These are phyloP conservation scores for Meiosimyza platycephala DNA, from an alignment of 2,888 invertebrate genomes.

Conservation along the genomic window DNA sequence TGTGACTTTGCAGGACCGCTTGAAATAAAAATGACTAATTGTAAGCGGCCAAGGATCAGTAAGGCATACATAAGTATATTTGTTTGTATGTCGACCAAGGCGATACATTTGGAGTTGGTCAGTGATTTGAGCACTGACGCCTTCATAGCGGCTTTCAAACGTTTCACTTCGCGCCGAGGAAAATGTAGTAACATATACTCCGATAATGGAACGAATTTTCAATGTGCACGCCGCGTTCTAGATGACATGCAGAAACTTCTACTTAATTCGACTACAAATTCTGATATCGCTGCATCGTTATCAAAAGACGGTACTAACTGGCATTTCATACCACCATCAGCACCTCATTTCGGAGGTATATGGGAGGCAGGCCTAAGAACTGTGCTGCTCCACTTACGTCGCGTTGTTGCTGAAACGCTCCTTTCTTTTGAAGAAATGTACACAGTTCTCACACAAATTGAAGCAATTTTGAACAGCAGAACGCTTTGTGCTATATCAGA, in stretches of 20 bases:
- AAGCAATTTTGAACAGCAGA: slow-evolving; percentile 38
- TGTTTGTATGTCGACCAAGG: slow-evolving; percentile 31
- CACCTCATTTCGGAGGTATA: slow-evolving; percentile 38
- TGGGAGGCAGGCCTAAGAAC: slow-evolving; percentile 33
- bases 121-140: slow-evolving; percentile 23
- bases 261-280: slow-evolving; percentile 25
- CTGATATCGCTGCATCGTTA: not conserved
- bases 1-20: slow-evolving; percentile 22
- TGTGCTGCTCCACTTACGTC: slow-evolving; percentile 33
- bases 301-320: slow-evolving; percentile 22
- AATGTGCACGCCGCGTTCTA: slow-evolving; percentile 20
- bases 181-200: slow-evolving; percentile 33
- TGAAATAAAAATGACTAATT: slow-evolving; percentile 6
- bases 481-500: slow-evolving; percentile 37
- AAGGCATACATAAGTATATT: slow-evolving; percentile 24
- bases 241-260: slow-evolving; percentile 35
- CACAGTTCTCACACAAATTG: slow-evolving; percentile 42
- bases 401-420: slow-evolving; percentile 33
- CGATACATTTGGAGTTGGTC: slow-evolving; percentile 35
- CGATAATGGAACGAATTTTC: slow-evolving; percentile 33
- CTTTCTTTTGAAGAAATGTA: slow-evolving; percentile 38
- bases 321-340: slow-evolving; percentile 41
- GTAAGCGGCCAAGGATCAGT: not conserved
- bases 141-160: slow-evolving; percentile 32
- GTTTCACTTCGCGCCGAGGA: slow-evolving; percentile 28